phyloP scores from a whole-genome alignment of 2,888 invertebrate genomes.

The Drosophila putrida region DNA sequence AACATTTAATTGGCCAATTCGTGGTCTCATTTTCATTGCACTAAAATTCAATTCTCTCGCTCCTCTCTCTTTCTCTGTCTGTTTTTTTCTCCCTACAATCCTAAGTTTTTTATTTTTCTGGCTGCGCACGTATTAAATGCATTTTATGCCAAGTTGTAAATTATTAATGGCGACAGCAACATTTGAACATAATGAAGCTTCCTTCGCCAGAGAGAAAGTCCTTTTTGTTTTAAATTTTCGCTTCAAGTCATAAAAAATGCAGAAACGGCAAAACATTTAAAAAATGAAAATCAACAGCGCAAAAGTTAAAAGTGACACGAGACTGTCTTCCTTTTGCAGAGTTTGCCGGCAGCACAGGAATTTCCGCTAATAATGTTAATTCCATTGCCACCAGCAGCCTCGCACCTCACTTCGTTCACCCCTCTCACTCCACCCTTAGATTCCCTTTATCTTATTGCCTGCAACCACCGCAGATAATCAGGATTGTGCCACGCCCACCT shows the following conservation, averaged over 20 bases:
- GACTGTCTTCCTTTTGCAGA: constrained; percentile 6
- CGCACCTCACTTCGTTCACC: background rate
- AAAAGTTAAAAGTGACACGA: constrained; percentile 66
- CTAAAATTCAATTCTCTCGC: background rate
- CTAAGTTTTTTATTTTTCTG: background rate
- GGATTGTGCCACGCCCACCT: constrained; percentile 26
- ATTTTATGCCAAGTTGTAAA: constrained; percentile 42
- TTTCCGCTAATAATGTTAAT: constrained; percentile 82
- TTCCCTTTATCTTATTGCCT: background rate
- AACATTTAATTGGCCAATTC: constrained; percentile 73
- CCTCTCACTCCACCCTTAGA: background rate
- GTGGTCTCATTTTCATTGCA: constrained; percentile 32
- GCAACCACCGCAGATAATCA: constrained; percentile 66
- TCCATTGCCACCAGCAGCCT: constrained; percentile 68
- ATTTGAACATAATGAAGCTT: constrained; percentile 31
- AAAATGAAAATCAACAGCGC: constrained; percentile 55
- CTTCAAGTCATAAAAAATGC: constrained; percentile 51
- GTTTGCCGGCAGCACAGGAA: constrained; percentile 41
- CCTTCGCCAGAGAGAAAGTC: background rate
- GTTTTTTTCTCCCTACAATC: background rate
- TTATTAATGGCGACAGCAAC: constrained; percentile 29
- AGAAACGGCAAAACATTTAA: constrained; percentile 52
- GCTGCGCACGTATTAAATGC: constrained; percentile 12
- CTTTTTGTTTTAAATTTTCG: constrained; percentile 20
- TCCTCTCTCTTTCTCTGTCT: background rate